Base-by-base conservation (phyloP, 1,140 invertebrate genomes). In the Ladona fulva region DNA sequence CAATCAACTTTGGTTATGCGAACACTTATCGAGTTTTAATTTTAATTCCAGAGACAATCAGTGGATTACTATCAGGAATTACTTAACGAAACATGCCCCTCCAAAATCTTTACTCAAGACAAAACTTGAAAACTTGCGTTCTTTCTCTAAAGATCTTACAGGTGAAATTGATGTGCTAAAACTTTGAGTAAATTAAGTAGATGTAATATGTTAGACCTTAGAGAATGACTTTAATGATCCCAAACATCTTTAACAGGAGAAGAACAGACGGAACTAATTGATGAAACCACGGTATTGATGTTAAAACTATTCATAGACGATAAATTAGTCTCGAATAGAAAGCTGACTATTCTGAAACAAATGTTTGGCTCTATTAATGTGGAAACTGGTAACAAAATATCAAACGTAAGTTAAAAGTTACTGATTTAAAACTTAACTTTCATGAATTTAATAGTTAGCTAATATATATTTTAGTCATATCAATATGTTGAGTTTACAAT, bases 241-340 rank as follows among this genome's bases (percentile, higher is more conserved):
- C 29, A 5, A 37, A 52, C 25, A 73, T 22, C 8, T 74, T 37
- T 82, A 82, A 85, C 85, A 16, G 85, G 85, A 25, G 87, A 90
- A 25, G 85, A 88, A 37, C 79, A 85, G 42, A 80, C 85, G 79
- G 87, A 91, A 77, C 82, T 89, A 14, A 84, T 91, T 29, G 89
- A 92, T 82, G 90, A 91, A 82, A 87, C 90, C 66, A 84, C 88
- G 25, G 84, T 91, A 6, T 88, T 89, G 80, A 81, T 89, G 6
- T 84, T 93, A 52, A 83, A 87, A 78, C 83, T 92, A 79, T 91
- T 93, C 78, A 84, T 91, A 12, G 84, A 89, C 79, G 86, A 90
- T 73, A 86, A 87, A 78, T 84, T 87, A 78, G 87, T 92, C 8
- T 87, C 88, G 77, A 84, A 88, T 7, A 87, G 87, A 77, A 87